phyloP scores from a whole-genome alignment of 2,888 invertebrate genomes.

The Erebia aethiops region DNA sequence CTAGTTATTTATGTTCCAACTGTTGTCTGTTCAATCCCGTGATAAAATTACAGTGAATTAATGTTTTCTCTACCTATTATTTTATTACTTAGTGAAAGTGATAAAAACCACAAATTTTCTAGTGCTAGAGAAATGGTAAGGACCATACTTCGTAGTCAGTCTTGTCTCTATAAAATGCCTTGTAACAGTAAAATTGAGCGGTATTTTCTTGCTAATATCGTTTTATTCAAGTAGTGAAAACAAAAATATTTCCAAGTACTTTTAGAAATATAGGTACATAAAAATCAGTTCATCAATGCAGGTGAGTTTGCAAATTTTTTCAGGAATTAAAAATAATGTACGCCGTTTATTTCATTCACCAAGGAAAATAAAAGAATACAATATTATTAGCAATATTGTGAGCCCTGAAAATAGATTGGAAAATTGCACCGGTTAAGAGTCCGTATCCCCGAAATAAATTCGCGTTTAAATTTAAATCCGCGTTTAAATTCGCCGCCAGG shows the following conservation, averaged over 20 bases:
- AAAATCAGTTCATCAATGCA: too few species aligned
- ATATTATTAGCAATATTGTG: background rate
- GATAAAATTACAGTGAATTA: background rate
- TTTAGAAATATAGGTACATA: too few species aligned
- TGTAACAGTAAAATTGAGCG: background rate
- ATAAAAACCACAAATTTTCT: slow-evolving; percentile 9
- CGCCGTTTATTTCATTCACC: too few species aligned
- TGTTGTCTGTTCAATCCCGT: background rate
- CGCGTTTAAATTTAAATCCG: too few species aligned
- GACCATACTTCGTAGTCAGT: too few species aligned
- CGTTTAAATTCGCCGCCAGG: too few species aligned
- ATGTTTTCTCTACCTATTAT: background rate
- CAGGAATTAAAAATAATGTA: too few species aligned
- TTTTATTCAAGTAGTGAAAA: background rate
- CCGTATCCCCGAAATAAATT: too few species aligned
- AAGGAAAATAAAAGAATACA: too few species aligned
- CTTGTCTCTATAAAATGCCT: background rate
- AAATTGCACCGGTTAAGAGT: too few species aligned
- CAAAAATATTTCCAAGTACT: background rate
- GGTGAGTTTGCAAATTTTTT: too few species aligned
- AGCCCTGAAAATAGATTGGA: background rate
- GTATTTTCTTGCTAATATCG: background rate
- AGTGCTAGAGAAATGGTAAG: background rate
- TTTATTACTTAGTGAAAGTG: background rate
- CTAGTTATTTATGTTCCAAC: background rate